Evolutionary conservation across 2,113 vertebrate species (phyloP), one percentile per base, ranked within the genome.

Genomic region (Harpagus bidentatus): DNA sequence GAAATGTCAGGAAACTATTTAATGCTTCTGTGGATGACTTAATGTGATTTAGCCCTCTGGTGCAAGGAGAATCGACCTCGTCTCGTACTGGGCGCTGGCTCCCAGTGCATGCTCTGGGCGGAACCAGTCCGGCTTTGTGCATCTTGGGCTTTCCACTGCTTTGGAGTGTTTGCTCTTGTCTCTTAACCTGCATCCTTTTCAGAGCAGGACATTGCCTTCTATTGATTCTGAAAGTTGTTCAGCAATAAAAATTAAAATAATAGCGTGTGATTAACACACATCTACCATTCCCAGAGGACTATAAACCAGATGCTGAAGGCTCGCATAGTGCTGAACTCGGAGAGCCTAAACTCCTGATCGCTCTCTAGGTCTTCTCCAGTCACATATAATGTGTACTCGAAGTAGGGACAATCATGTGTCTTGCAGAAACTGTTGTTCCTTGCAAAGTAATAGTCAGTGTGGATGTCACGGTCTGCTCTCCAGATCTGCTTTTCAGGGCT

Each of bases 1-100:
- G 91, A 96, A 85, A 90, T 53, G 78, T 95, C 96, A 94, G 95
- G 91, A 94, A 89, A 91, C 84, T 91, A 65, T 80, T 82, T 82
- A 90, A 93, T 94, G 84, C 88, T 70, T 77, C 81, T 91, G 89
- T 76, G 74, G 86, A 61, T 93, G 87, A 76, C 74, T 96, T 91
- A 70, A 91, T 95, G 87, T 69, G 82, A 82, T 95, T 93, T 91
- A 85, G 53, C 55, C 34, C 70, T 81, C 48, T 77, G 78, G 82
- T 81, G 82, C 79, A 90, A 63, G 89, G 81, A 79, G 89, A 87
- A 78, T 84, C 38, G 2, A 61, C 74, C 58, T 55, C 15, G 2
- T 31, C 45, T 21, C 38, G 80, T 2, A 3, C 67, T 32, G 82
- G 82, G 67, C 2, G 9, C 71, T 71, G 81, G 47, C 81, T 83